phyloP scores from a whole-genome alignment of 2,113 vertebrate genomes.

The Otocyon megalotis region DNA sequence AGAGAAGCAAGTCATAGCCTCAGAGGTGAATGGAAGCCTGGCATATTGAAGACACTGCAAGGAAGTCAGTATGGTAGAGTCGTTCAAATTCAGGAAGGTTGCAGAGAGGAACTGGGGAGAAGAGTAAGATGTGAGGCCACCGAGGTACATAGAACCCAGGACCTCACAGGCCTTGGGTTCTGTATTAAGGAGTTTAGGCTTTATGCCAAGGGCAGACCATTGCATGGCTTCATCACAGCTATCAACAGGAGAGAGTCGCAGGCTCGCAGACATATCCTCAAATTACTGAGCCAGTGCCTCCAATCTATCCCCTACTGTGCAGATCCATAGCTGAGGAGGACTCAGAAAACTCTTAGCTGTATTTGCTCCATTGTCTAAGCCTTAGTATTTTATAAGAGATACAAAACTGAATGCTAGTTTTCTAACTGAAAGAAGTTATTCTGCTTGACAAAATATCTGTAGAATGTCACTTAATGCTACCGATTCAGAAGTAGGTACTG shows the following conservation, averaged over 20 bases:
- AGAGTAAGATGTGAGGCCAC: not conserved
- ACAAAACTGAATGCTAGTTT: slow-evolving; percentile 12
- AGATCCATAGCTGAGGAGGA: not conserved
- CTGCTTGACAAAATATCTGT: slow-evolving; percentile 77
- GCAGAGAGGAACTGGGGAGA: not conserved
- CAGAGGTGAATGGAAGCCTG: not conserved
- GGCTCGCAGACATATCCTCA: not conserved
- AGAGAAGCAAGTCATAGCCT: not conserved
- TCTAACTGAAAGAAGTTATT: slow-evolving; percentile 66
- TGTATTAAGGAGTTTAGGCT: not conserved
- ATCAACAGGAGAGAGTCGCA: not conserved
- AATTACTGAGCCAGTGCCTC: not conserved
- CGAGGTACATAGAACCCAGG: not conserved
- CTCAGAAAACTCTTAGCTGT: slow-evolving; percentile 59
- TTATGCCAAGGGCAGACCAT: not conserved
- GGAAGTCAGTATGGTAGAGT: not conserved
- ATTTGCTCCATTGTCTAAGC: slow-evolving; percentile 14
- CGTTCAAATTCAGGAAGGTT: not conserved
- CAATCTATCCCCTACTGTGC: not conserved
- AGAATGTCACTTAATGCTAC: slow-evolving; percentile 73
- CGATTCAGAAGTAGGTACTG: slow-evolving; percentile 69
- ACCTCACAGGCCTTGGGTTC: not conserved
- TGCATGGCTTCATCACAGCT: not conserved
- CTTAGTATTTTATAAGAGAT: slow-evolving; percentile 40
- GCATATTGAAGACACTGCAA: not conserved